Conservation (phyloP, 1,140 invertebrate species). For the Tribolium castaneum region DNA sequence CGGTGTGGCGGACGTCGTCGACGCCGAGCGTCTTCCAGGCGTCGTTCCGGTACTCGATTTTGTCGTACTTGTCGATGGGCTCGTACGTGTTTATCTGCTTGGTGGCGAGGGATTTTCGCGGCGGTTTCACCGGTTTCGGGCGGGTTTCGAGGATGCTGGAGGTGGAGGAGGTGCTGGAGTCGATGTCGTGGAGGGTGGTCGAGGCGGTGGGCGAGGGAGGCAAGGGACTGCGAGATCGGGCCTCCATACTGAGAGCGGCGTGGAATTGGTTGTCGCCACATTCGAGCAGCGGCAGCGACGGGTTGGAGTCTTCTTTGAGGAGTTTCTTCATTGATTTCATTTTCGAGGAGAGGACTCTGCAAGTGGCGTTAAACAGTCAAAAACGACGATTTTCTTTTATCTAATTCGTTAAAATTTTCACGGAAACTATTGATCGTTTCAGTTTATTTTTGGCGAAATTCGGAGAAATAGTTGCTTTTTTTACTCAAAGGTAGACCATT, state of each 20-base stretch:
- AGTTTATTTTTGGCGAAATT: too few relatives aligned
- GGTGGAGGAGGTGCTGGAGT: slow-evolving; percentile 44
- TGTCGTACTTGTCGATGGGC: slow-evolving; percentile 70
- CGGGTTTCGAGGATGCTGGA: slow-evolving; percentile 12
- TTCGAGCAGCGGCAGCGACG: slow-evolving; percentile 73
- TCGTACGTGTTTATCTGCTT: slow-evolving; percentile 65
- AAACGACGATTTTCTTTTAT: slow-evolving; percentile 23
- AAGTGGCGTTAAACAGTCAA: neutral
- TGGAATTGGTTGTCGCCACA: slow-evolving; percentile 81
- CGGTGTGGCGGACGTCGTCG: slow-evolving; percentile 76
- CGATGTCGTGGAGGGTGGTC: slow-evolving; percentile 65
- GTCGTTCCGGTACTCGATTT: slow-evolving; percentile 76
- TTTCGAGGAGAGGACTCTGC: slow-evolving; percentile 76
- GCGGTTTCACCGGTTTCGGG: slow-evolving; percentile 74
- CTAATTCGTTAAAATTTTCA: too few relatives aligned
- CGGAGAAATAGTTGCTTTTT: too few relatives aligned
- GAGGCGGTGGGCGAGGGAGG: slow-evolving; percentile 73
- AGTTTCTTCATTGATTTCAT: slow-evolving; percentile 89
- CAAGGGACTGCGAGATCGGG: slow-evolving; percentile 80
- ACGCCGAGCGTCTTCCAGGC: slow-evolving; percentile 83
- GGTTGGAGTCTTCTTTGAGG: slow-evolving; percentile 73
- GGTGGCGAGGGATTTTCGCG: slow-evolving; percentile 68
- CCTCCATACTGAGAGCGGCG: slow-evolving; percentile 77
- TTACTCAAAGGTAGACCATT: too few relatives aligned
- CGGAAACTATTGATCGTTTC: too few relatives aligned